Base-by-base conservation (phyloP, 2,888 invertebrate genomes). In the Dermolepida albohirtum region DNA sequence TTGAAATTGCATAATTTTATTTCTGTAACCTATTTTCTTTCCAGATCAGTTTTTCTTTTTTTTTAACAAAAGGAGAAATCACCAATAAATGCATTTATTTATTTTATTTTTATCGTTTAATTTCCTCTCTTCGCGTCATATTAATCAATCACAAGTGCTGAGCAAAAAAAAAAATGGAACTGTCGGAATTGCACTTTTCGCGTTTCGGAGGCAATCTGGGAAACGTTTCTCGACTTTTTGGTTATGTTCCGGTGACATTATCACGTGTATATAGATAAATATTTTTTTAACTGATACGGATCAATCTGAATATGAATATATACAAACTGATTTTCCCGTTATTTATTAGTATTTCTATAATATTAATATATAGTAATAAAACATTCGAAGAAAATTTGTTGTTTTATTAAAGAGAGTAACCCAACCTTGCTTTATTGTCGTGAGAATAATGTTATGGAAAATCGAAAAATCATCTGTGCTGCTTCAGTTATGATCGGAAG, bases 41-140 rank as follows among this genome's bases (percentile, higher is more conserved):
- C 34, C 16, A n/a, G 34, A 41, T 11, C 34, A 34, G 34, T 47
- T 47, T 44, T 44, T 29, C 57, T 11, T 57, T 39, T 41, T 40
- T 52, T 64, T 64, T 44, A 27, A 54, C 10, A 41, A 52, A 52
- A 29, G 7, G 54, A 64, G 12, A 62, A 8, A 17, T 12, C 27
- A 43, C 12, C 17, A 62, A 68, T 68, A 68, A 68, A 68, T 14
- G 49, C 68, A 65, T 55, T 68, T 68, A 68, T 68, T 68, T 57
- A 68, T 68, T 68, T 64, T 59, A 55, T 62, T 41, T 51, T 14
- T 65, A 43, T 14, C 22, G 12, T 40, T 67, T 64, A 27, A 52
- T 63, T 64, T 65, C 7, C 12, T 52, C 41, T 54, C 34, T 34
- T 8, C 34, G 34, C 34, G 34, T 34, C 34, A 34, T 34, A 34